Conservation (phyloP, 2,888 invertebrate species). For the Noctua comes region DNA sequence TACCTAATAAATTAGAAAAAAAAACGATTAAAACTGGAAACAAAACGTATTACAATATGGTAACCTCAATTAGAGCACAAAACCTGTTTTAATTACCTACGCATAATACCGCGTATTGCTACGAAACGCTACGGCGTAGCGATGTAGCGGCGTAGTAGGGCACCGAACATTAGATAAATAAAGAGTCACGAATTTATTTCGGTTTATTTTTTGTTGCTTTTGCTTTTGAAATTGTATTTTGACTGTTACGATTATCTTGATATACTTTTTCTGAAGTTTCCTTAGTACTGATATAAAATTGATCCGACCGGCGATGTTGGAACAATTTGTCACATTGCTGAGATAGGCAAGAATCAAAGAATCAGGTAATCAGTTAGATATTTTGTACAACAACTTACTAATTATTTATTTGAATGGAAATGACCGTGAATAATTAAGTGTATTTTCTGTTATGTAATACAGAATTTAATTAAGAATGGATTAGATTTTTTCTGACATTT, state of each 20-base stretch:
- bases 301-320: neutral
- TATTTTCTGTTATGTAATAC: neutral
- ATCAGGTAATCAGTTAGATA: too few species aligned
- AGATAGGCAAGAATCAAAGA: neutral
- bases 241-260: neutral
- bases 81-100: neutral
- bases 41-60: neutral
- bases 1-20: neutral
- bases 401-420: neutral
- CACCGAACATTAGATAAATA: neutral
- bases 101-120: conserved; percentile 22
- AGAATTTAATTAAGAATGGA: neutral
- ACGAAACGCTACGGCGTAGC: conserved; percentile 48
- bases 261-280: neutral
- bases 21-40: neutral
- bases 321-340: neutral
- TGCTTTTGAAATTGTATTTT: neutral
- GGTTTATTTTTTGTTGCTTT: neutral
- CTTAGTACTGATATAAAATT: neutral
- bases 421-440: neutral
- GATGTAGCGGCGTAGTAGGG: conserved; percentile 42
- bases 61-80: too few species aligned
- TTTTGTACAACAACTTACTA: neutral
- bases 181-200: neutral
- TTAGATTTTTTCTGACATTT: conserved; percentile 30